Conservation (phyloP, 2,888 invertebrate species). For the Lycocerus yunnanus region DNA sequence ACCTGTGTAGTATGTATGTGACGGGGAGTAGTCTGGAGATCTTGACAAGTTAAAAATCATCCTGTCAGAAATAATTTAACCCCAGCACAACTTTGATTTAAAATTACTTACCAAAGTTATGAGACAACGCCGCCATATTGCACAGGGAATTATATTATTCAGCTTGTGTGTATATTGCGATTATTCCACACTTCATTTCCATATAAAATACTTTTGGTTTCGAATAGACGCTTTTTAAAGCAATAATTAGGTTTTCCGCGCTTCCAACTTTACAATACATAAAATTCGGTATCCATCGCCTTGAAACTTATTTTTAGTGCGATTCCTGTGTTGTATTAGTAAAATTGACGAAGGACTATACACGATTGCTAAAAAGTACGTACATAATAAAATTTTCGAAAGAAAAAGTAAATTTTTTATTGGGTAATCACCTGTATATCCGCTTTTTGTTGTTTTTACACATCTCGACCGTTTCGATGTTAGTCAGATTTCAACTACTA, state of each 20-base stretch:
- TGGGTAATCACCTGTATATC: slow-evolving; percentile 10
- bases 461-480: not conserved
- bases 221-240: not conserved
- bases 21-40: not conserved
- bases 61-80: not conserved
- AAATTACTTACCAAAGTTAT: not conserved
- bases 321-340: not conserved
- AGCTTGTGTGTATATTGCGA: not conserved
- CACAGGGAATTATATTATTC: not conserved
- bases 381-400: not conserved
- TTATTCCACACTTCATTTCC: not conserved
- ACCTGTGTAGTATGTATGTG: not conserved
- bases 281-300: not conserved
- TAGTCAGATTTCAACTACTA: slow-evolving; percentile 7
- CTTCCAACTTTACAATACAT: not conserved
- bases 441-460: slow-evolving; percentile 10
- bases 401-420: slow-evolving; percentile 3
- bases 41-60: not conserved
- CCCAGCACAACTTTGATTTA: not conserved
- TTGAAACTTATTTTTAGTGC: not conserved
- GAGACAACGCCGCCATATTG: not conserved
- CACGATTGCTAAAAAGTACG: not conserved
- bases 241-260: not conserved
- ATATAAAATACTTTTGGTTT: not conserved
- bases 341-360: not conserved